Percentiles rank a stretch among this genome's conserved stretches.
Conservation (phyloP, 2,888 invertebrate species). For the Nipponacmea schrenckii region DNA sequence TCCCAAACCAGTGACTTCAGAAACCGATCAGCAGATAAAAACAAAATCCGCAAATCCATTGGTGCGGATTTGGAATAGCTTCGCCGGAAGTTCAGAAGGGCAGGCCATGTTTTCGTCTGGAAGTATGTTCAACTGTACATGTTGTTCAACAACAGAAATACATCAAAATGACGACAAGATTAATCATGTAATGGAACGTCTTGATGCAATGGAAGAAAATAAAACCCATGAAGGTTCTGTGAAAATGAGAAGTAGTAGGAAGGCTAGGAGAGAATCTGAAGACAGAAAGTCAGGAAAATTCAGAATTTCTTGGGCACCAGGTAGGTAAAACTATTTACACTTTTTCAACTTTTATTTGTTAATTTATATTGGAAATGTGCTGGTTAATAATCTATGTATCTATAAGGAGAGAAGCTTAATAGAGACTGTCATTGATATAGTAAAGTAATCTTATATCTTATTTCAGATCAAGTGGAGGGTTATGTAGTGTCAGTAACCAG, state of each 20-base stretch:
- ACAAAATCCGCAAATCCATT: neutral
- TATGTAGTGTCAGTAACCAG: neutral
- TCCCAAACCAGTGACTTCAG: conserved; percentile 32
- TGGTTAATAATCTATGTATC: too few species aligned
- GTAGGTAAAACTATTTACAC: neutral
- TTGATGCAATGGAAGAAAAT: conserved; percentile 19
- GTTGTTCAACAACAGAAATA: conserved; percentile 13
- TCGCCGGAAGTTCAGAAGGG: conserved; percentile 21
- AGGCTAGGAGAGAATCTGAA: neutral
- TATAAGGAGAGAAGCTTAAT: too few species aligned
- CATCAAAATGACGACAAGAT: conserved; percentile 6
- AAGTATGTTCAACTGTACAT: conserved; percentile 18
- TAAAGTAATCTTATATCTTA: too few species aligned
- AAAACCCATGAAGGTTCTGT: neutral
- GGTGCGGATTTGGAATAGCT: conserved; percentile 9
- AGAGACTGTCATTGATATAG: too few species aligned
- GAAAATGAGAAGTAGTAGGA: neutral
- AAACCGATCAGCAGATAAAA: neutral
- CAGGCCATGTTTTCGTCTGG: conserved; percentile 5
- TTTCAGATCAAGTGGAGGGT: neutral
- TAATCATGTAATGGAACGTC: conserved; percentile 12
- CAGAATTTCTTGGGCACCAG: conserved; percentile 3
- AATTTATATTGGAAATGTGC: too few species aligned
- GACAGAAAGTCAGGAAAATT: neutral
- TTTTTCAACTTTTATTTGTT: too few species aligned